A percentile compares a stretch with the other conserved stretches of the same genome.
phyloP scores from a whole-genome alignment of 2,797 vertebrate genomes.

The Adrianichthys oophorus region DNA sequence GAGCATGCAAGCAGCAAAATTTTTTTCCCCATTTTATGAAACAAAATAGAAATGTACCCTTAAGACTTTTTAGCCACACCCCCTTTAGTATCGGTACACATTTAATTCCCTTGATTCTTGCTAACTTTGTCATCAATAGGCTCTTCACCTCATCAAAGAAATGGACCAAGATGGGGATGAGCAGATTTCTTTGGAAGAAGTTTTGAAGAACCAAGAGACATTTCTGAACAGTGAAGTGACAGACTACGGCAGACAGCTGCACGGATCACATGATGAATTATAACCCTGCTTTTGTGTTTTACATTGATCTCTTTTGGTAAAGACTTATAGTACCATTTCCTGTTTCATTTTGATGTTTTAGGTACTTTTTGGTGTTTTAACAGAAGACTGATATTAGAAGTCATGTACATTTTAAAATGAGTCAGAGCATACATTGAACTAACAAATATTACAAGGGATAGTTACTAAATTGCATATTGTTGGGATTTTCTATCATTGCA shows the following conservation, averaged over 20 bases:
- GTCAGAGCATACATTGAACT: not conserved
- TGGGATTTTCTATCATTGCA: constrained; percentile 1
- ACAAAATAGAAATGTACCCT: not conserved
- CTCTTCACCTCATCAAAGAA: constrained; percentile 90
- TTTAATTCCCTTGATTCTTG: not conserved
- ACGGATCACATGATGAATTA: constrained; percentile 89
- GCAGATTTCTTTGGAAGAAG: constrained; percentile 86
- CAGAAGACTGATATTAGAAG: too few relatives aligned
- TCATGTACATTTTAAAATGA: not conserved
- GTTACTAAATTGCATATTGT: not conserved
- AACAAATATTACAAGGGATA: not conserved
- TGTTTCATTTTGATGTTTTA: too few relatives aligned
- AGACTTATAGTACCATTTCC: too few relatives aligned
- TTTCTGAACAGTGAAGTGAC: constrained; percentile 97
- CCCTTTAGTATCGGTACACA: not conserved
- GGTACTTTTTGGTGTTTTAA: too few relatives aligned
- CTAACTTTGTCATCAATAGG: constrained; percentile 72
- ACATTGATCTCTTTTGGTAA: constrained; percentile 1
- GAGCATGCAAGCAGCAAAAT: too few relatives aligned
- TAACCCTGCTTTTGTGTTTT: constrained; percentile 52
- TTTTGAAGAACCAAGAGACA: constrained; percentile 88
- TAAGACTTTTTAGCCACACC: not conserved
- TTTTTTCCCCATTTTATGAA: not conserved
- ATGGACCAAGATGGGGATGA: constrained; percentile 89
- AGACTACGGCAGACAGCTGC: constrained; percentile 93